Conservation (phyloP, 2,797 vertebrate species). For the Remorina albescens region DNA sequence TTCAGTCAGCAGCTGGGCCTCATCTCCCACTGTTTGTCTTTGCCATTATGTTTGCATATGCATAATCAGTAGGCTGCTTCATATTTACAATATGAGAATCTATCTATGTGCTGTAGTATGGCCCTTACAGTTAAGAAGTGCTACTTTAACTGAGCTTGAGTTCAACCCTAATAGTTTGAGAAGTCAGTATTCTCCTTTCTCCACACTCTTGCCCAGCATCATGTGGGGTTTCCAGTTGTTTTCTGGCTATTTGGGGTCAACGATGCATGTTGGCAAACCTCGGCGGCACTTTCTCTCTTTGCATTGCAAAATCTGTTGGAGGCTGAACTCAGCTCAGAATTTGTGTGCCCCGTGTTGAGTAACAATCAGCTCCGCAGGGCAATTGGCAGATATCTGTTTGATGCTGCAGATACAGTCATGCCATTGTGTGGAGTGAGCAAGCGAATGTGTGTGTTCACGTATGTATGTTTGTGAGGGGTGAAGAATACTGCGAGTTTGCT, state of each 20-base stretch:
- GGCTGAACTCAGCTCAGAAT: slow-evolving; percentile 48
- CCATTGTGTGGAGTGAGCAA: slow-evolving; percentile 68
- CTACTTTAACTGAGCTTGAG: slow-evolving; percentile 14
- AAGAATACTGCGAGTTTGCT: slow-evolving; percentile 64
- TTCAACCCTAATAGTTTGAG: slow-evolving; percentile 43
- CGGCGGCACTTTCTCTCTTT: slow-evolving; percentile 58
- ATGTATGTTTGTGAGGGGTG: slow-evolving; percentile 46
- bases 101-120: slow-evolving; percentile 33
- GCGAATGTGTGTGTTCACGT: slow-evolving; percentile 41
- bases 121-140: slow-evolving; percentile 10
- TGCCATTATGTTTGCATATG: slow-evolving; percentile 55
- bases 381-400: slow-evolving; percentile 71
- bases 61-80: slow-evolving; percentile 9
- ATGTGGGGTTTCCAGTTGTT: slow-evolving; percentile 54
- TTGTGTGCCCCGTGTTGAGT: slow-evolving; percentile 60
- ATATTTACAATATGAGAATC: slow-evolving; percentile 28
- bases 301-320: slow-evolving; percentile 65
- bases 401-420: slow-evolving; percentile 69
- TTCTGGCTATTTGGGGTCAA: slow-evolving; percentile 67
- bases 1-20: slow-evolving; percentile 42
- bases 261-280: slow-evolving; percentile 64
- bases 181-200: slow-evolving; percentile 36
- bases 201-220: slow-evolving; percentile 28
- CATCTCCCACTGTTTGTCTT: slow-evolving; percentile 50
- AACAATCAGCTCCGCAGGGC: slow-evolving; percentile 67